Percentiles rank a stretch among this genome's conserved stretches.
Evolutionary conservation across 2,113 vertebrate genomes (phyloP).

Genomic region (Haliaeetus leucogaster): DNA sequence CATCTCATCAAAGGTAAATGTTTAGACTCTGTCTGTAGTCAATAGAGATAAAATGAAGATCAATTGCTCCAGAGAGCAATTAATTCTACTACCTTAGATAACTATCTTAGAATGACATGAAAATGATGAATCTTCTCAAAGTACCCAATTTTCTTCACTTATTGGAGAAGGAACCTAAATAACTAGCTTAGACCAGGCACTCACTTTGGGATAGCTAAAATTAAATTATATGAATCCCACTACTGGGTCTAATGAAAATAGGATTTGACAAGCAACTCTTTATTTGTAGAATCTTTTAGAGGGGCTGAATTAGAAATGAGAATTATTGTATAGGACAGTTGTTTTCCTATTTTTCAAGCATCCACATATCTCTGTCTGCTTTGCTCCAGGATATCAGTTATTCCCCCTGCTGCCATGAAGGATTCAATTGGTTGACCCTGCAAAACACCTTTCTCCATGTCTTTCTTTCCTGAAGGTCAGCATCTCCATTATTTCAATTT

Average conservation of each 20-base stretch:
- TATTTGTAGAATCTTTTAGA: neutral
- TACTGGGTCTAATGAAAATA: neutral
- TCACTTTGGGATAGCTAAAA: neutral
- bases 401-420: neutral
- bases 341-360: neutral
- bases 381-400: neutral
- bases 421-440: neutral
- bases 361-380: neutral
- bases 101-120: neutral
- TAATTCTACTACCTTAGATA: conserved; percentile 22
- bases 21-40: conserved; percentile 22
- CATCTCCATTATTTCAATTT: neutral
- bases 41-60: conserved; percentile 45
- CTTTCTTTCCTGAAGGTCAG: neutral
- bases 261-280: neutral
- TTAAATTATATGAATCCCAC: neutral
- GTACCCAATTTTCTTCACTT: neutral
- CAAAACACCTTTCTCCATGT: neutral
- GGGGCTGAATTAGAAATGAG: neutral
- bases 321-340: neutral
- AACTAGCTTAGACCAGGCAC: neutral
- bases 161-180: neutral
- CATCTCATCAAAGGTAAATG: conserved; percentile 20
- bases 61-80: conserved; percentile 34
- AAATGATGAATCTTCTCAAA: conserved; percentile 12